Conservation (phyloP, 2,888 invertebrate species). For the Leucophora obtusa region DNA sequence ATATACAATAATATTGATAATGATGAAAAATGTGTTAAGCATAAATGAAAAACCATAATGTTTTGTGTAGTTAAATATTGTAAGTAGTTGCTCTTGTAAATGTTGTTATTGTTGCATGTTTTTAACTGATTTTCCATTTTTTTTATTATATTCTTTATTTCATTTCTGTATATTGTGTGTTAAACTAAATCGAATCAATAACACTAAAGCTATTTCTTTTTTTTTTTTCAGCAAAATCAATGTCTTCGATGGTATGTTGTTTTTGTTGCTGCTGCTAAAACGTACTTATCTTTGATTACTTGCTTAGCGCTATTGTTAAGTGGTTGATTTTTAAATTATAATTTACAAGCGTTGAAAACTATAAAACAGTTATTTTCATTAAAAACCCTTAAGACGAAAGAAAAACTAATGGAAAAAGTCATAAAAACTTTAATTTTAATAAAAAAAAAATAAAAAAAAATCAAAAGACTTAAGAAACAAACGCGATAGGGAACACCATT, state of each 20-base stretch:
- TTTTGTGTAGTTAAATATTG: constrained; percentile 25
- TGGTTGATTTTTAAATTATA: constrained; percentile 57
- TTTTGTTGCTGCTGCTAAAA: constrained; percentile 56
- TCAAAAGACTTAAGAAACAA: constrained; percentile 9
- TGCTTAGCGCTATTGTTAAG: constrained; percentile 69
- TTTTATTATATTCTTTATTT: neutral
- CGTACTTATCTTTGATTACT: constrained; percentile 65
- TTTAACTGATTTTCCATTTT: neutral
- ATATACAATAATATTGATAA: constrained; percentile 51
- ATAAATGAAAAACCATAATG: constrained; percentile 53
- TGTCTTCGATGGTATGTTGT: constrained; percentile 28
- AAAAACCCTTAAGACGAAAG: constrained; percentile 49
- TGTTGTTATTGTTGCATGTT: constrained; percentile 16
- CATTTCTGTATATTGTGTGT: constrained; percentile 24
- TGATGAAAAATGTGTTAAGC: constrained; percentile 60
- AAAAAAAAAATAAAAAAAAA: constrained; percentile 13
- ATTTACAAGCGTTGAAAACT: constrained; percentile 57
- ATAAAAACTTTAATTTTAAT: neutral
- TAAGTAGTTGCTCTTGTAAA: neutral
- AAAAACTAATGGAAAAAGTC: constrained; percentile 5
- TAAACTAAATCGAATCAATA: constrained; percentile 59
- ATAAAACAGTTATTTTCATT: constrained; percentile 60
- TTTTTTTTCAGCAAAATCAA: constrained; percentile 46
- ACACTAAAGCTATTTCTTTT: constrained; percentile 35
- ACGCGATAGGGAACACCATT: neutral